Evolutionary conservation across 1,140 invertebrate genomes (phyloP).

Genomic region (Ceratosolen solmsi): DNA sequence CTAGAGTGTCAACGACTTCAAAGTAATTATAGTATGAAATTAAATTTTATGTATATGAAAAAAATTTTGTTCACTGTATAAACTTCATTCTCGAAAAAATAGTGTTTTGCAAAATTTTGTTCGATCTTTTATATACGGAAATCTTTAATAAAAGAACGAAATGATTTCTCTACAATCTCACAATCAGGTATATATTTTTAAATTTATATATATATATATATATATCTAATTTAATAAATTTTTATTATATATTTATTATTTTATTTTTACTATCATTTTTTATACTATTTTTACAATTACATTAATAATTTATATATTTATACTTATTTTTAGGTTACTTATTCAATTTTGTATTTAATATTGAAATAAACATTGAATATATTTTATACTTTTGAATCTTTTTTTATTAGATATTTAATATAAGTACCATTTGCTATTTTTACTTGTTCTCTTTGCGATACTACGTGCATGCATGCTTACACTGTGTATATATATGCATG

Average conservation of each 20-base stretch:
- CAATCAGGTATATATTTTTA: constrained; percentile 66
- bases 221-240: neutral
- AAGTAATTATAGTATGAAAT: constrained; percentile 29
- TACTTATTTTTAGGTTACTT: neutral
- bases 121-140: neutral
- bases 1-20: constrained; percentile 14
- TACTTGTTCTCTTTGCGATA: neutral
- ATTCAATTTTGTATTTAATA: neutral
- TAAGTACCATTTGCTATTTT: neutral
- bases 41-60: constrained; percentile 30
- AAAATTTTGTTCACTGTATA: neutral
- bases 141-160: constrained; percentile 8
- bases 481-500: too few relatives aligned
- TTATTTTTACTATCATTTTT: neutral
- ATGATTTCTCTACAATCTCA: constrained; percentile 72
- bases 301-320: neutral
- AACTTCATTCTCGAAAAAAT: neutral
- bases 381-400: neutral
- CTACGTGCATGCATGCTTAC: too few relatives aligned
- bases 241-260: neutral
- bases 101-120: constrained; percentile 10
- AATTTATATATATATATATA: constrained; percentile 3
- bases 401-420: neutral
- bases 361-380: neutral
- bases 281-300: neutral